Evolutionary conservation across 2,888 invertebrate genomes (phyloP).

Genomic region (Eupsilia transversa): DNA sequence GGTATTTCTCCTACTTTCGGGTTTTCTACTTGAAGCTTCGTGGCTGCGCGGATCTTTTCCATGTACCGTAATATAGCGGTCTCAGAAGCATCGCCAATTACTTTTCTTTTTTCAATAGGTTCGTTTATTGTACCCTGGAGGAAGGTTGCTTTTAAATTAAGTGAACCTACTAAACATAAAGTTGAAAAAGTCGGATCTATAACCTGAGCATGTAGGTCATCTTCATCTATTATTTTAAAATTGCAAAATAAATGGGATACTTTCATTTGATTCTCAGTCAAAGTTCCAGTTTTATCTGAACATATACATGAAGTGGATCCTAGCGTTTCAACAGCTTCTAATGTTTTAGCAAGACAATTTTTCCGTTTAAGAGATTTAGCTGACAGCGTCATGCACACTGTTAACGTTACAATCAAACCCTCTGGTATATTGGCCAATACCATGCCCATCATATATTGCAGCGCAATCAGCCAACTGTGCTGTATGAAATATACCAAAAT

Average conservation of each 20-base stretch:
- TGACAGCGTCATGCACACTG: constrained; percentile 94
- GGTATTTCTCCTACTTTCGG: constrained; percentile 92
- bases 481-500: constrained; percentile 92
- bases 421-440: constrained; percentile 95
- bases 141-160: constrained; percentile 94
- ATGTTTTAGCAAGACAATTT: constrained; percentile 94
- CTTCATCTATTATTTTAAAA: constrained; percentile 91
- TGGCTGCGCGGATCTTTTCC: constrained; percentile 91
- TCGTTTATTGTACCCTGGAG: constrained; percentile 86
- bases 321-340: constrained; percentile 94
- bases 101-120: constrained; percentile 88
- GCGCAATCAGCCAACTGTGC: constrained; percentile 92
- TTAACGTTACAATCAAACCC: constrained; percentile 94
- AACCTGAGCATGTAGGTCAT: constrained; percentile 88
- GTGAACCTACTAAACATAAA: constrained; percentile 90
- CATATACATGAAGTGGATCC: constrained; percentile 95
- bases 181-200: constrained; percentile 76
- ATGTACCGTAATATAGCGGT: constrained; percentile 92
- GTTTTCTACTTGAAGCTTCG: constrained; percentile 86
- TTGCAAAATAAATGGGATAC: constrained; percentile 93
- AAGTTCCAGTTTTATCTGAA: constrained; percentile 94
- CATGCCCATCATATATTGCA: constrained; percentile 93
- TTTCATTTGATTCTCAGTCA: constrained; percentile 93
- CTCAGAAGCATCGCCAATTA: constrained; percentile 93
- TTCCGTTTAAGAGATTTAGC: constrained; percentile 93